A percentile compares a stretch with the other conserved stretches of the same genome.
These are phyloP conservation scores for Lepilemur septentrionalis DNA, from an alignment of 2,797 vertebrate species.

Conservation along the genomic window DNA sequence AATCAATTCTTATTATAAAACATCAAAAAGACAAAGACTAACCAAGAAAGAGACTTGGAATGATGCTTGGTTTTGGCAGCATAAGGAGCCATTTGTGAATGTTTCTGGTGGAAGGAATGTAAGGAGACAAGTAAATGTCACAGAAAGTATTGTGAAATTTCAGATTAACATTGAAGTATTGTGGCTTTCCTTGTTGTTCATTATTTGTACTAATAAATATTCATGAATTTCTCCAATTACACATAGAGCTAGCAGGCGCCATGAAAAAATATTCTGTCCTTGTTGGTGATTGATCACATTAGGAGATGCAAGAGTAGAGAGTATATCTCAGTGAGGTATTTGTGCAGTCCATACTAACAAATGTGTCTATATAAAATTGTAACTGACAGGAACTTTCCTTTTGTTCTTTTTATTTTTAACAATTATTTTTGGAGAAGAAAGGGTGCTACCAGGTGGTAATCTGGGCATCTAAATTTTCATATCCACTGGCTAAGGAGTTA, in stretches of 20 bases:
- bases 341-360: not conserved
- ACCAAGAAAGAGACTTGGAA: not conserved
- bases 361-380: not conserved
- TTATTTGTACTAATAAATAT: constrained; percentile 63
- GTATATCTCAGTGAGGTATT: not conserved
- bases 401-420: not conserved
- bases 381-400: not conserved
- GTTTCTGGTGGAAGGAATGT: not conserved
- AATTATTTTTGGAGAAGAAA: constrained; percentile 40
- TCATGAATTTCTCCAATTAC: constrained; percentile 42
- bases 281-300: constrained; percentile 36
- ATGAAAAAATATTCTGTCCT: constrained; percentile 21
- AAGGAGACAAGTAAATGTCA: not conserved
- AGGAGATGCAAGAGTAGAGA: not conserved
- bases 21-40: not conserved
- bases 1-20: not conserved
- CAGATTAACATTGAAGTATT: constrained; percentile 6
- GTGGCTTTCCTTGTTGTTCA: constrained; percentile 40
- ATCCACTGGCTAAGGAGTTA: constrained; percentile 44
- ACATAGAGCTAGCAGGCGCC: constrained; percentile 10
- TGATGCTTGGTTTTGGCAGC: not conserved
- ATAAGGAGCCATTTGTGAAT: not conserved
- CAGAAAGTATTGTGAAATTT: constrained; percentile 43
- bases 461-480: not conserved
- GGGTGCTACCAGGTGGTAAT: not conserved